Conservation (phyloP, 2,797 vertebrate genomes). For the Perodicticus potto region DNA sequence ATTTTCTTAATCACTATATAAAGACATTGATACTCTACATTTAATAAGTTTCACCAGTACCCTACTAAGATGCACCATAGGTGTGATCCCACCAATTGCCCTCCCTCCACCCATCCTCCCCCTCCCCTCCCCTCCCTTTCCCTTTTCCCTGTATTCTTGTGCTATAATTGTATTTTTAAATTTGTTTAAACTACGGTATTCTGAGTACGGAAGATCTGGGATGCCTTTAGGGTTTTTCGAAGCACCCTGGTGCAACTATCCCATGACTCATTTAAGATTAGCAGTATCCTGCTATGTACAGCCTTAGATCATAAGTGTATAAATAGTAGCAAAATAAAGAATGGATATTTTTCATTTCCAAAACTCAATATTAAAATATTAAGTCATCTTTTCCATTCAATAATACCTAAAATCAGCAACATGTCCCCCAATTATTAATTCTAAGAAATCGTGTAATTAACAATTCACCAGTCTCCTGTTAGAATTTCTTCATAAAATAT, state of each 20-base stretch:
- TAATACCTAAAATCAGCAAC: not conserved
- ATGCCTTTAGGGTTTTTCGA: not conserved
- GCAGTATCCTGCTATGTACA: fast-evolving
- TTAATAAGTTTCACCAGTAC: too few species aligned
- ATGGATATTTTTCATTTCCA: not conserved
- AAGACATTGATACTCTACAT: too few species aligned
- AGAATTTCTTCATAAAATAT: not conserved
- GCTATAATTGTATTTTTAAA: not conserved
- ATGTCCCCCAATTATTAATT: not conserved
- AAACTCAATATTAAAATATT: not conserved
- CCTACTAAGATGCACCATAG: too few species aligned
- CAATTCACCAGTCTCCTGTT: not conserved
- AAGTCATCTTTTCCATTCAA: not conserved
- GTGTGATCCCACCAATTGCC: too few species aligned
- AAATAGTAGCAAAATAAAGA: not conserved
- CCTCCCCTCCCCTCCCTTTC: too few species aligned
- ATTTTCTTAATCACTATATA: too few species aligned
- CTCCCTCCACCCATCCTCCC: too few species aligned
- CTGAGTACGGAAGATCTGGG: not conserved
- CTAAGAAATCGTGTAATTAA: not conserved
- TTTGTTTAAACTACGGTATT: not conserved
- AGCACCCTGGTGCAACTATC: fast-evolving
- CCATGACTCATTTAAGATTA: not conserved
- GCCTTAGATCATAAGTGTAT: not conserved
- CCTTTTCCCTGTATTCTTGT: too few species aligned